Evolutionary conservation across 2,797 vertebrate species (phyloP), one percentile per base, ranked within the genome.

Genomic region (Leptoclinus maculatus): DNA sequence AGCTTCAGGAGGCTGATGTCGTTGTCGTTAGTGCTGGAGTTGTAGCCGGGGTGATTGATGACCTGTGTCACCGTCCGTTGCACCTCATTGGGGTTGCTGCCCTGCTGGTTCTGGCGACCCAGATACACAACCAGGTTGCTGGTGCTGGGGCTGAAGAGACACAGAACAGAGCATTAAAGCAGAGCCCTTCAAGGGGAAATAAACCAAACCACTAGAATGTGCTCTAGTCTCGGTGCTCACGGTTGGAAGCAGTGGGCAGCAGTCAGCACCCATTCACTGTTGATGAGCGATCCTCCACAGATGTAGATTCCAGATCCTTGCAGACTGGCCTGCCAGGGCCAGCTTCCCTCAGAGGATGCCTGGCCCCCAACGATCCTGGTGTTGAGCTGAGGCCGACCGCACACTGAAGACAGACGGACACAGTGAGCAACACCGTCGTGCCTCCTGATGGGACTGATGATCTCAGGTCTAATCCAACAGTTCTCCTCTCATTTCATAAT

Each of bases 281-380:
- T 95, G 2, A 97, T 80, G 72, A 97, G 94, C 0, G 94, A 93
- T 6, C 94, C 95, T 53, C 94, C 96, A 59, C 96, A 97, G 39
- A 94, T 66, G n/a, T 95, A 95, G 0, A 0, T 0, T 71, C 59
- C 0, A 0, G 0, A 19, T 1, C 0, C 5, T 2, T 91, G 92
- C 63, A 96, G 29, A 74, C 95, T 95, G 68, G 45, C 92, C 87
- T 96, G 95, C 96, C 96, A 96, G 0, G 95, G 96, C 96, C 96
- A 96, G 71, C 77, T 91, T 36, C 95, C 95, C 0, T 4, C 34
- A 10, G 82, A 16, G 7, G 90, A 90, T 1, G 0, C 39, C 43
- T 86, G 2, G 2, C 91, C 92, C n/a, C 91, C 92, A 1, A 86
- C 87, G 1, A 92, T 92, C 71, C 76, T 76, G 74, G 4, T 71